These are phyloP conservation scores for Gopherus evgoodei DNA, from an alignment of 2,113 vertebrate genomes.

Conservation along the genomic window DNA sequence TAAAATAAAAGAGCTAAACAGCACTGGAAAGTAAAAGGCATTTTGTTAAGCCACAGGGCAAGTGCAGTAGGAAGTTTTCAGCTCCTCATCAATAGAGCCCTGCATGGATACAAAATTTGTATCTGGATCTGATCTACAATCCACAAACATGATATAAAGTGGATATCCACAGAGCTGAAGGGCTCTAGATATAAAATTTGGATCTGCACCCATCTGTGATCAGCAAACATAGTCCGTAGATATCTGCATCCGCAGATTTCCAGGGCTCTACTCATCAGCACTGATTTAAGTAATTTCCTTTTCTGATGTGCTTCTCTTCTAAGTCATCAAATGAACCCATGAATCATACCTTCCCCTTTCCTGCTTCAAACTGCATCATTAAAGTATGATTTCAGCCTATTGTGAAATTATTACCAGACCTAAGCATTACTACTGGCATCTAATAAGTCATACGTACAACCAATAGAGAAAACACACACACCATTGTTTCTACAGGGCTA, in stretches of 20 bases:
- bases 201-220: too few relatives aligned
- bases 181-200: too few relatives aligned
- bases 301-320: neutral
- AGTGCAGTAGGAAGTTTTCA: neutral
- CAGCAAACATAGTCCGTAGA: too few relatives aligned
- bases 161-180: too few relatives aligned
- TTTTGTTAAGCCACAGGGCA: neutral
- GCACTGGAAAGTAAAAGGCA: neutral
- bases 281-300: neutral
- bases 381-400: neutral
- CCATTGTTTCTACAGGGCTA: neutral
- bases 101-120: too few relatives aligned
- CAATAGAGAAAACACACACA: neutral
- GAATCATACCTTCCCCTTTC: neutral
- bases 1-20: neutral
- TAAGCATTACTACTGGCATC: neutral
- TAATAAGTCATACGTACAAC: slow-evolving; percentile 25
- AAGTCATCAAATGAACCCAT: neutral
- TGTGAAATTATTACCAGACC: neutral
- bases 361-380: neutral
- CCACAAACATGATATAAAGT: too few relatives aligned
- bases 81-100: neutral
- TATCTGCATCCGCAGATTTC: too few relatives aligned
- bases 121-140: too few relatives aligned
- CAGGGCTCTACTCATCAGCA: neutral